phyloP scores from a whole-genome alignment of 1,140 invertebrate genomes.

The Atta texana region DNA sequence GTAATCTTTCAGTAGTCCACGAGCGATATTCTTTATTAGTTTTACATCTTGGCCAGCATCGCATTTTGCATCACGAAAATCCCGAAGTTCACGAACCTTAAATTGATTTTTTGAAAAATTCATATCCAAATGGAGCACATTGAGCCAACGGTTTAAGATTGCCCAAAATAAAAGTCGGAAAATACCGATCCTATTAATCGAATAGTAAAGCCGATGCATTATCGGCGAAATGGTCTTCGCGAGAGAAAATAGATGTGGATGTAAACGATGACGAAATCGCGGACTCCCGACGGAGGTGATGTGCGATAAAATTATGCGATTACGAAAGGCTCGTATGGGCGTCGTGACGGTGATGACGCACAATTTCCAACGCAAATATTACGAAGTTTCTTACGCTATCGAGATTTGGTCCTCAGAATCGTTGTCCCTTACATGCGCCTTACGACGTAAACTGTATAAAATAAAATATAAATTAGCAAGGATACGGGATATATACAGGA shows the following conservation, averaged over 20 bases:
- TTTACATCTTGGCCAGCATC: background rate
- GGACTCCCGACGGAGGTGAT: slow-evolving; percentile 57
- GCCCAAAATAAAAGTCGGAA: slow-evolving; percentile 29
- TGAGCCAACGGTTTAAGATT: slow-evolving; percentile 28
- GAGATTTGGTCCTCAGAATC: background rate
- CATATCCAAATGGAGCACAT: background rate
- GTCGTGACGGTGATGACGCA: slow-evolving; percentile 11
- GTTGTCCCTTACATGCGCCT: background rate
- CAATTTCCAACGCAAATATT: slow-evolving; percentile 3
- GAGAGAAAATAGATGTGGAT: slow-evolving; percentile 46
- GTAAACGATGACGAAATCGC: slow-evolving; percentile 50
- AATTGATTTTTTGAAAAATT: slow-evolving; percentile 56
- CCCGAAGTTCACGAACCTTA: slow-evolving; percentile 37
- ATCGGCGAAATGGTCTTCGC: slow-evolving; percentile 22
- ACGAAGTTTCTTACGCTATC: slow-evolving; percentile 13
- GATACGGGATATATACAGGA: background rate
- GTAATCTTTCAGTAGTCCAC: background rate
- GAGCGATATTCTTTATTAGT: slow-evolving; percentile 6
- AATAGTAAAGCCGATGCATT: slow-evolving; percentile 44
- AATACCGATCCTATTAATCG: slow-evolving; percentile 34
- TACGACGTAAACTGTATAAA: slow-evolving; percentile 16
- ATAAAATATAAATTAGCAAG: slow-evolving; percentile 29
- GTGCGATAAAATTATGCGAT: slow-evolving; percentile 43
- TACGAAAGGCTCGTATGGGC: slow-evolving; percentile 35
- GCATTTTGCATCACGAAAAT: background rate